Base-by-base conservation (phyloP, 2,113 vertebrate species). In the Cephalopterus ornatus region DNA sequence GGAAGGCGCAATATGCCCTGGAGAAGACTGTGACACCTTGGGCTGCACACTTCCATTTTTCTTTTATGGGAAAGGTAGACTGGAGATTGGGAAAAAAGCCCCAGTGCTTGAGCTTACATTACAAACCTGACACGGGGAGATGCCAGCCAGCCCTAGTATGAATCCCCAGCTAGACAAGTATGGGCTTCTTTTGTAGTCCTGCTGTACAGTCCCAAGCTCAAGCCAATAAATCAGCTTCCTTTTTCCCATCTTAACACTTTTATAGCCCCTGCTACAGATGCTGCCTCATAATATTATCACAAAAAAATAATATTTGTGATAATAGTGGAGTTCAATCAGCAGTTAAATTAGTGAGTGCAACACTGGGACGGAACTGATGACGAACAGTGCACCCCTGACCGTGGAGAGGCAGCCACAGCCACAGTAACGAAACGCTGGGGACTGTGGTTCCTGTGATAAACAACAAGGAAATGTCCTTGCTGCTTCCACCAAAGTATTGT, bases 341-440 rank as follows among this genome's bases (percentile, higher is more conserved):
- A 68, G 61, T 41, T 41, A 27, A 41, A 63, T 41, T 28, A 41
- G 27, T 22, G 35, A 85, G n/a, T 53, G n/a, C 65, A 66, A 75
- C 49, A 65, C 49, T n/a, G 47, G 41, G 58, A 41, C 41, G 44
- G n/a, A 78, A 55, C 16, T 4, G 19, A 72, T 59, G 66, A 91
- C 50, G 72, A 71, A 63, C 37, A 32, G 71, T 12, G 61, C 71
- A 33, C 55, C 35, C 30, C 46, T 66, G 65, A 41, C 56, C 39
- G 65, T 2, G 4, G 65, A 50, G 35, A 67, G 35, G 66, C 56
- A 72, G 47, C 42, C 77, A 72, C 74, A 89, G 66, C 44, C 35
- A 73, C 1, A 0, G 46, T 71, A 85, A 49, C 2, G 1, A 49
- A 80, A 68, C 4, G 0, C 3, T 14, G 1, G 71, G 53, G 72